Evolutionary conservation across 2,113 vertebrate genomes (phyloP).

Genomic region (Mormyrus lacerda): DNA sequence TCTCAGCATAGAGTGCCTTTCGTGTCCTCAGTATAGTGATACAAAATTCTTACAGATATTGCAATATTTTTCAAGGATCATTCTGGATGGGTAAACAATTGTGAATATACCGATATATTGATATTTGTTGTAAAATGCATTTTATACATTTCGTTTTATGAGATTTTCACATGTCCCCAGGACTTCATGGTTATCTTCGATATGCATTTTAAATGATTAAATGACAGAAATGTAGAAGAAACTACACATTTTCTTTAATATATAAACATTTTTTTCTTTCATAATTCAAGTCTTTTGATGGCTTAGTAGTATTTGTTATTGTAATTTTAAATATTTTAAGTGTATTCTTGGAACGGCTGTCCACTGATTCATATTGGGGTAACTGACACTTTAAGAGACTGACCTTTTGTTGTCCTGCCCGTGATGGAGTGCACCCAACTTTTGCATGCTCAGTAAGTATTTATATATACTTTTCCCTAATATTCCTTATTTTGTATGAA

Average conservation of each 20-base stretch:
- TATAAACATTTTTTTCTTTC: not conserved
- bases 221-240: not conserved
- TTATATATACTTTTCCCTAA: too few species aligned
- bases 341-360: not conserved
- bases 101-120: not conserved
- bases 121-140: not conserved
- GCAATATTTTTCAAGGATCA: not conserved
- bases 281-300: not conserved
- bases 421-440: not conserved
- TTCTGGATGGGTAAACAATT: not conserved
- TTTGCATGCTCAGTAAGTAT: not conserved
- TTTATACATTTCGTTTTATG: not conserved
- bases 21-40: not conserved
- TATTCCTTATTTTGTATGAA: too few species aligned
- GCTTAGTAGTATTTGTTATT: not conserved
- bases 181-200: not conserved
- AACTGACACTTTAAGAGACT: not conserved
- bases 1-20: not conserved
- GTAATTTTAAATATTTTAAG: not conserved
- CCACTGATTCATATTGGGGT: not conserved
- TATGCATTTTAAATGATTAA: not conserved
- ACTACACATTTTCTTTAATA: not conserved
- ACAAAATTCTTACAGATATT: not conserved
- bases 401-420: not conserved
- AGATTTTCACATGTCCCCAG: not conserved